A percentile compares a stretch with the other conserved stretches of the same genome.
These are phyloP conservation scores for Simalia tracyae DNA, from an alignment of 2,797 vertebrate species.

Conservation along the genomic window DNA sequence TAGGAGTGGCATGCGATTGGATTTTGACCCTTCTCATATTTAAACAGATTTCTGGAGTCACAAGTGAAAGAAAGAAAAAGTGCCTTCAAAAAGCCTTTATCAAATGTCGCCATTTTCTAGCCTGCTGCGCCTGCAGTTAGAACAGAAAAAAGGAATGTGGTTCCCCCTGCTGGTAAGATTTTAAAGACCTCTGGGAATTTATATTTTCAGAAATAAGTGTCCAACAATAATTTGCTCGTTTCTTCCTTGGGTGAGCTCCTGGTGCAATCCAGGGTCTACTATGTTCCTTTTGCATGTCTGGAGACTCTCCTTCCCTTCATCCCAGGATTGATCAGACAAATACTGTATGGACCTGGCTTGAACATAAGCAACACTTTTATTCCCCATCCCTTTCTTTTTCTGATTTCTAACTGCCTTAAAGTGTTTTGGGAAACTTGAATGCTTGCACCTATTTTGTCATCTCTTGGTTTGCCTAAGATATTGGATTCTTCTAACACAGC, in stretches of 20 bases:
- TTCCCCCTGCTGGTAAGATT: conserved; percentile 42
- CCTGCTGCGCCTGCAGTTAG: no score
- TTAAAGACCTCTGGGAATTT: neutral
- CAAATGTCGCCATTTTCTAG: conserved; percentile 17
- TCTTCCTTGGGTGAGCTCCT: neutral
- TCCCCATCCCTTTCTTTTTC: neutral
- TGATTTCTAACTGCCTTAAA: neutral
- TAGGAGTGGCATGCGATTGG: conserved; percentile 8
- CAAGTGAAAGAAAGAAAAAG: neutral
- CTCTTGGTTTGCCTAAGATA: neutral
- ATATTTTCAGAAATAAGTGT: neutral
- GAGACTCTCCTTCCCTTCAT: neutral
- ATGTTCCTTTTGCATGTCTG: neutral
- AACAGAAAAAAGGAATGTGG: neutral
- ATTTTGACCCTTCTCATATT: rapidly evolving
- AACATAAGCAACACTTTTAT: neutral
- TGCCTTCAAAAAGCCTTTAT: neutral
- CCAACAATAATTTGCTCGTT: neutral
- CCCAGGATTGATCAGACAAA: neutral
- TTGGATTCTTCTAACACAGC: neutral
- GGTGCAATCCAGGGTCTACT: neutral
- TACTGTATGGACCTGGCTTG: neutral
- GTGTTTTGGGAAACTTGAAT: neutral
- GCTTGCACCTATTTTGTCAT: neutral
- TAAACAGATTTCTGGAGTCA: rapidly evolving